Conservation (phyloP, 2,797 vertebrate species). For the Gadopsis marmoratus region DNA sequence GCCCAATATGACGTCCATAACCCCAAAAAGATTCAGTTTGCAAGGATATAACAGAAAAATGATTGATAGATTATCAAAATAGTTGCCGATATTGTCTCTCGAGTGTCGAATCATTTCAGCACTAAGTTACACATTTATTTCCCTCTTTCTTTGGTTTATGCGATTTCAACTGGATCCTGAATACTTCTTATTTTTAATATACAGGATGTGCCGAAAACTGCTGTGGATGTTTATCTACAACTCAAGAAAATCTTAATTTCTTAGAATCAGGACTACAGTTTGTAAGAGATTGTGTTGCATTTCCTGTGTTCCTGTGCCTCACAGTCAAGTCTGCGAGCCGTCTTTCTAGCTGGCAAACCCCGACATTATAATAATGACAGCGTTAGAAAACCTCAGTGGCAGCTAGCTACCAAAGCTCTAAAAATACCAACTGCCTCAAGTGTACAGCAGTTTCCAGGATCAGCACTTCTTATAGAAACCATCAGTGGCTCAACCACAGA, state of each 20-base stretch:
- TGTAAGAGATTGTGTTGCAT: slow-evolving; percentile 2
- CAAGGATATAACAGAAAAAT: too few relatives aligned
- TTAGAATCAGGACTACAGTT: not conserved
- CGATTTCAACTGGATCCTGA: not conserved
- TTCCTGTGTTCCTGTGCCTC: slow-evolving; percentile 28
- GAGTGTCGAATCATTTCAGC: too few relatives aligned
- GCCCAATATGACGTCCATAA: not conserved
- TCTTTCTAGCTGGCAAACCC: slow-evolving; percentile 49
- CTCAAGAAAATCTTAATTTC: not conserved
- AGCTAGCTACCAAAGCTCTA: slow-evolving; percentile 61
- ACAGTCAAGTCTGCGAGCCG: slow-evolving; percentile 7
- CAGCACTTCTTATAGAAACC: slow-evolving; percentile 62
- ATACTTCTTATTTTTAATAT: too few relatives aligned
- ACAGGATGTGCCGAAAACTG: too few relatives aligned
- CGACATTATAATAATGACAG: slow-evolving; percentile 77
- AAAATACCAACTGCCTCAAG: slow-evolving; percentile 63
- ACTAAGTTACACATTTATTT: not conserved
- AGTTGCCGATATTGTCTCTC: not conserved
- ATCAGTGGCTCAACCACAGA: slow-evolving; percentile 49
- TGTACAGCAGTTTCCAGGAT: slow-evolving; percentile 69
- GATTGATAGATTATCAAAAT: not conserved
- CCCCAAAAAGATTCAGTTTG: not conserved
- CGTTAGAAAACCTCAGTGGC: slow-evolving; percentile 56
- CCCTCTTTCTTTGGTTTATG: not conserved
- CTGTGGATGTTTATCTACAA: not conserved